Evolutionary conservation across 2,113 vertebrate genomes (phyloP), one percentile per base, ranked within the genome.

Genomic region (Siniperca knerii): DNA sequence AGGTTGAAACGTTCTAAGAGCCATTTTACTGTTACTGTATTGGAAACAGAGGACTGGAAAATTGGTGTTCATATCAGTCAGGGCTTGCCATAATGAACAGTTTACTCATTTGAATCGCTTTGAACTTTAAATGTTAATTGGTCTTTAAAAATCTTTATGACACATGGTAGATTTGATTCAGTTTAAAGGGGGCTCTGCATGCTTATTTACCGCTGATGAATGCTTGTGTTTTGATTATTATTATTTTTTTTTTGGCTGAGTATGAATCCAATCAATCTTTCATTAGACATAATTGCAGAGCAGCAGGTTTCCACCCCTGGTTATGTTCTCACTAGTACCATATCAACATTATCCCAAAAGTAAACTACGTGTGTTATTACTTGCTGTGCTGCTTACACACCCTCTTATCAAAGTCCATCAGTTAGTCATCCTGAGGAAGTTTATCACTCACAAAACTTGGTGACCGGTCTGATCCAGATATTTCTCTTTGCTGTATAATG

Each of bases 381-480:
- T 72, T 29, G 18, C 18, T 42, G 16, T 25, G 4, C n/a, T 44
- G 62, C 44, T 29, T 8, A 42, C 71, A 75, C 55, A 23, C 62
- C 89, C 68, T 54, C 8, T 44, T 89, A 46, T 87, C 90, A 93
- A 94, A 95, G 92, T 93, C 88, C 81, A 87, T 33, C 52, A 29
- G 67, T 25, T 37, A 55, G 66, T 84, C 69, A 84, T 85, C 50
- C 46, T 21, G 23, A 65, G 13, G 18, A 25, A 1, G 1, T 2
- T 66, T 40, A 67, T 37, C 40, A 11, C 16, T 29, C 0, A 33
- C 15, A 37, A 12, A 25, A 1, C 54, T 13, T 37, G 0, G 29
- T 13, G 23, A 42, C 55, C 3, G 1, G 18, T 52, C 6, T 8
- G 33, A 70, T 77, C 46, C 21, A 23, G 58, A 71, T 55, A 21